Conservation (phyloP, 2,113 vertebrate genomes). For the Oncorhynchus kisutch region DNA sequence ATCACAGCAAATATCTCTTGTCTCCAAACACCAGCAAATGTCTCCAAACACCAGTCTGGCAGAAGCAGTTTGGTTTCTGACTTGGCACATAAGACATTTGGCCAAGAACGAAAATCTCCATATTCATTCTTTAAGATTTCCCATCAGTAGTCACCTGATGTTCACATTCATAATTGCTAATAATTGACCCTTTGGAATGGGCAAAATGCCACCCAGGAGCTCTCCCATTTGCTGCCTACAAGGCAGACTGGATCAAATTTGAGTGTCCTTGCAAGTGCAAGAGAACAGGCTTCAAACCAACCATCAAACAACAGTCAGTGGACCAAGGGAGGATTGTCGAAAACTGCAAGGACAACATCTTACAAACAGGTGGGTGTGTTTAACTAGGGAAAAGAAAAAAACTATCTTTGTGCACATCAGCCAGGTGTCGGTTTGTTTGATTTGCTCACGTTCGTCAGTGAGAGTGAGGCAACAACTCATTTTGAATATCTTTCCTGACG, state of each 20-base stretch:
- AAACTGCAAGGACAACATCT: neutral
- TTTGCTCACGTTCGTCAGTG: too few species aligned
- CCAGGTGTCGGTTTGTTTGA: neutral
- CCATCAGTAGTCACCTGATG: conserved; percentile 47
- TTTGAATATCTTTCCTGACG: neutral
- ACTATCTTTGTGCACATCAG: too few species aligned
- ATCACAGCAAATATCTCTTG: too few species aligned
- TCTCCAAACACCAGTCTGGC: neutral
- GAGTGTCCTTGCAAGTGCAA: conserved; percentile 57
- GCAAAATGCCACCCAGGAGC: conserved; percentile 31
- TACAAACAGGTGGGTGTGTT: neutral
- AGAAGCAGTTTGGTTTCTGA: neutral
- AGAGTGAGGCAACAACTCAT: neutral
- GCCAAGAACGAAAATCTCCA: conserved; percentile 14
- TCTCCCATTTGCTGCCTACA: conserved; percentile 61
- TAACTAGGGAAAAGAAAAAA: too few species aligned
- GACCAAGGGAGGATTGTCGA: conserved; percentile 4
- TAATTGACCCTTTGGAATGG: conserved; percentile 68
- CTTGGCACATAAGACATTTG: conserved; percentile 27
- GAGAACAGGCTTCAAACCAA: conserved; percentile 36
- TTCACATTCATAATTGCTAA: conserved; percentile 61
- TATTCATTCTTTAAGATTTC: conserved; percentile 42
- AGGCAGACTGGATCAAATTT: conserved; percentile 43
- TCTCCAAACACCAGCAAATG: neutral
- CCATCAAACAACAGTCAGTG: conserved; percentile 15